Evolutionary conservation across 2,888 invertebrate genomes (phyloP).

Genomic region (Troides aeacus): DNA sequence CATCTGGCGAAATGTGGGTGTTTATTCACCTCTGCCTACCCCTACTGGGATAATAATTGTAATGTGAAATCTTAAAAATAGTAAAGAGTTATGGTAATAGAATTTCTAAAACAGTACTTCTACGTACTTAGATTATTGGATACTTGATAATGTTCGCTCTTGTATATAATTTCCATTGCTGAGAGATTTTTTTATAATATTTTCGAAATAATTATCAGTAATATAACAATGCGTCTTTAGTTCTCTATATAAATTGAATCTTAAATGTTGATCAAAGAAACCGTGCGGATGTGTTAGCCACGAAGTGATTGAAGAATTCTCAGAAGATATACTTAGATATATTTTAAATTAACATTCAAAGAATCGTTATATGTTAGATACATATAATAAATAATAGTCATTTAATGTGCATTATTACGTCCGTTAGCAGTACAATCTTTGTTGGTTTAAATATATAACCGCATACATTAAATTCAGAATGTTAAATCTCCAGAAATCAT

Average conservation of each 20-base stretch:
- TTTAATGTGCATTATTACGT: constrained; percentile 7
- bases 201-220: constrained; percentile 55
- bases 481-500: constrained; percentile 1
- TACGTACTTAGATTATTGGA: too few relatives aligned
- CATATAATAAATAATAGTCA: constrained; percentile 6
- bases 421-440: neutral
- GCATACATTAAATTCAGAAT: neutral
- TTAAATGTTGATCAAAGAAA: constrained; percentile 63
- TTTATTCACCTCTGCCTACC: too few relatives aligned
- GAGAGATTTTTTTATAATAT: constrained; percentile 39
- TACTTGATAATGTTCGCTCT: neutral
- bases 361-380: constrained; percentile 11
- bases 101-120: too few relatives aligned
- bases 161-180: constrained; percentile 31
- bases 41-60: too few relatives aligned
- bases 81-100: too few relatives aligned
- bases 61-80: too few relatives aligned
- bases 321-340: constrained; percentile 37
- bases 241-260: constrained; percentile 65
- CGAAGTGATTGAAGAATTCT: constrained; percentile 53
- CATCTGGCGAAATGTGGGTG: too few relatives aligned
- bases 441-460: neutral
- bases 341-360: constrained; percentile 23
- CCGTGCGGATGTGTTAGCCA: constrained; percentile 55
- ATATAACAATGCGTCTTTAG: constrained; percentile 65